A percentile compares a stretch with the other conserved stretches of the same genome.
Conservation (phyloP, 1,140 invertebrate genomes). For the Drosophila lowei region DNA sequence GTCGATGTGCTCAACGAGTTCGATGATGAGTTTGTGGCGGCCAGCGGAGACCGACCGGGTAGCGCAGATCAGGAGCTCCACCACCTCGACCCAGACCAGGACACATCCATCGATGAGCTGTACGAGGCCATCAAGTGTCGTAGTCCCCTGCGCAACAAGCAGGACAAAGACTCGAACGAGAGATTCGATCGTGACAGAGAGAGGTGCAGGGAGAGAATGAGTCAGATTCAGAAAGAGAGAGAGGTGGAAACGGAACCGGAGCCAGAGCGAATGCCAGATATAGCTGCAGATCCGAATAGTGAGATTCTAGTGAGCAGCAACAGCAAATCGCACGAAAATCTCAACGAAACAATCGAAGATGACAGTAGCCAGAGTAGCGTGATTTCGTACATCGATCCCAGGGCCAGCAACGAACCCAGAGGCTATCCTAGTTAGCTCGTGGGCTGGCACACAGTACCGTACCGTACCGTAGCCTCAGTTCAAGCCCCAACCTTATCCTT, state of each 20-base stretch:
- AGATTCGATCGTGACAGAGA: conserved; percentile 27
- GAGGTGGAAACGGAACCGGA: neutral
- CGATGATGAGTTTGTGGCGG: conserved; percentile 70
- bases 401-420: conserved; percentile 46
- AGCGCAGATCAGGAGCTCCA: conserved; percentile 26
- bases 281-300: neutral
- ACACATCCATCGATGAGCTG: conserved; percentile 79
- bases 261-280: neutral
- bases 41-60: conserved; percentile 20
- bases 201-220: conserved; percentile 15
- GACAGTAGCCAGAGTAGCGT: conserved; percentile 83
- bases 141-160: conserved; percentile 52
- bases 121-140: conserved; percentile 81
- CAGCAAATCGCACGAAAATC: conserved; percentile 52
- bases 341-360: conserved; percentile 77
- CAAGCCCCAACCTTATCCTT: neutral
- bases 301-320: conserved; percentile 24
- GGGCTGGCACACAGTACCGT: neutral
- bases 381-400: conserved; percentile 82
- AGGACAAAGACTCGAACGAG: conserved; percentile 18
- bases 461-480: neutral
- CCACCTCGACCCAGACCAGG: conserved; percentile 44
- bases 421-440: conserved; percentile 31
- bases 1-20: conserved; percentile 75
- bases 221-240: conserved; percentile 1